phyloP scores from a whole-genome alignment of 2,797 vertebrate genomes.

The Euphonia xanthogaster region DNA sequence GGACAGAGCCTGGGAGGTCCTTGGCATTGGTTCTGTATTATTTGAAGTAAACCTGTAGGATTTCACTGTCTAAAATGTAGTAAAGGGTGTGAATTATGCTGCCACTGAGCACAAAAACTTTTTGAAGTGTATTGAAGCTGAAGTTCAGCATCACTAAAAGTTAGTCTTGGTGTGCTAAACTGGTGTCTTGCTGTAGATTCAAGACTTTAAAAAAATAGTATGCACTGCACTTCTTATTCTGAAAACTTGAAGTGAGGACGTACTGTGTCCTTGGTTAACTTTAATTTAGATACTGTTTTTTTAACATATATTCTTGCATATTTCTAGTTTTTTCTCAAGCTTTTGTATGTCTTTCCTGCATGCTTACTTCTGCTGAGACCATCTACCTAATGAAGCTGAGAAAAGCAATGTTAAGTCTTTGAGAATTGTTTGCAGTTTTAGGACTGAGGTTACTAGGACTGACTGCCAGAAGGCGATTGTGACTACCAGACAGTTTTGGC shows the following conservation, averaged over 20 bases:
- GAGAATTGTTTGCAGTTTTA: neutral
- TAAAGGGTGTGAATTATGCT: neutral
- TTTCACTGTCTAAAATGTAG: neutral
- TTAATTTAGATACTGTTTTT: neutral
- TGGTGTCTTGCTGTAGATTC: neutral
- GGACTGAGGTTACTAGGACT: neutral
- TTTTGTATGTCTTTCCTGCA: neutral
- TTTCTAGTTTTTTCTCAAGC: neutral
- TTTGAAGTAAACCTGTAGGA: neutral
- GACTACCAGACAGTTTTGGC: neutral
- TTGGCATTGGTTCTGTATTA: neutral
- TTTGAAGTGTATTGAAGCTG: neutral
- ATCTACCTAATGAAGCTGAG: neutral
- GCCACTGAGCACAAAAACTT: neutral
- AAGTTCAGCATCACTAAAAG: neutral
- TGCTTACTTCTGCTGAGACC: neutral
- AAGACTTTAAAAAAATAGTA: neutral
- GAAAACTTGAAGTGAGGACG: neutral
- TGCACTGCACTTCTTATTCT: neutral
- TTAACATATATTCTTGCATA: neutral
- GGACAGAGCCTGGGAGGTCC: neutral
- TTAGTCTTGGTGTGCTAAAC: neutral
- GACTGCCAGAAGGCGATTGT: neutral
- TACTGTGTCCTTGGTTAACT: neutral
- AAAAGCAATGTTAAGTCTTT: neutral